These are phyloP conservation scores for Odontomyia ornata DNA, from an alignment of 2,888 invertebrate species.

Conservation along the genomic window DNA sequence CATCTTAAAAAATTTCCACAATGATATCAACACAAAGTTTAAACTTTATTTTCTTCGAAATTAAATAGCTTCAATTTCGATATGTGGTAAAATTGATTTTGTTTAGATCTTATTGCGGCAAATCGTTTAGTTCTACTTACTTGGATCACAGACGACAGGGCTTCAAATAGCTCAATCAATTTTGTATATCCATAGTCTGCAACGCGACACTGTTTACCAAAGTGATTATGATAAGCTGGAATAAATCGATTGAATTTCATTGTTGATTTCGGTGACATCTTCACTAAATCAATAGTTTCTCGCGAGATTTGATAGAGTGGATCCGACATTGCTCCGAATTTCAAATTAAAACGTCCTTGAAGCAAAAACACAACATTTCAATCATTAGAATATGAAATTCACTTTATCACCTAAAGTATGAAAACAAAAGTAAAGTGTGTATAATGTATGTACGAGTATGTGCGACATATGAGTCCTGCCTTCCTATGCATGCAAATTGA, in stretches of 20 bases:
- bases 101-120: no score
- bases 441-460: not conserved
- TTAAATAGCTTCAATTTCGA: no score
- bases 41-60: no score
- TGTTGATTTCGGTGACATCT: slow-evolving; percentile 81
- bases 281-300: slow-evolving; percentile 86
- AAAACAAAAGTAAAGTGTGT: not conserved
- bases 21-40: no score
- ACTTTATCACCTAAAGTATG: not conserved
- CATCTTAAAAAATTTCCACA: no score
- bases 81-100: no score
- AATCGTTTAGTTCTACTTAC: no score
- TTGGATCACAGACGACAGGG: slow-evolving; percentile 86
- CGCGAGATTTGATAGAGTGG: slow-evolving; percentile 78
- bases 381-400: not conserved
- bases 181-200: slow-evolving; percentile 97
- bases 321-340: slow-evolving; percentile 58
- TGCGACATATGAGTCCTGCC: not conserved
- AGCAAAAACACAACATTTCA: not conserved
- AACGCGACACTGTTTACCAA: slow-evolving; percentile 93
- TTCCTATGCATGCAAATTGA: not conserved
- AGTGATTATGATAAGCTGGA: slow-evolving; percentile 96
- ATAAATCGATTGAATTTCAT: slow-evolving; percentile 88
- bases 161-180: slow-evolving; percentile 87
- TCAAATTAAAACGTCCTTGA: slow-evolving; percentile 52